These are phyloP conservation scores for Haemorhous mexicanus DNA, from an alignment of 2,113 vertebrate species.

Conservation along the genomic window DNA sequence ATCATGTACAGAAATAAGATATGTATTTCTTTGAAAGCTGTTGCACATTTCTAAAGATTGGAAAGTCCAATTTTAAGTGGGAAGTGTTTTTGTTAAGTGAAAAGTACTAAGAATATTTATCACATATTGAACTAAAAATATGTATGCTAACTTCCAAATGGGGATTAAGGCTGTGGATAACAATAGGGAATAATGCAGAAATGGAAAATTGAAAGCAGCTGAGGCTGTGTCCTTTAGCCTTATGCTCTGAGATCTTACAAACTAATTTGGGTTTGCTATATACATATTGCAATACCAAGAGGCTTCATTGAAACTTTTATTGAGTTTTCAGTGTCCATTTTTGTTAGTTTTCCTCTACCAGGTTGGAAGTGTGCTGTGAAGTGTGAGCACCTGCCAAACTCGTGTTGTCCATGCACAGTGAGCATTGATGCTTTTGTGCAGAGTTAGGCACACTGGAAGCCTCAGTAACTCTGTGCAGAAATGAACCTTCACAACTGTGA, in stretches of 20 bases:
- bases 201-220: slow-evolving; percentile 1
- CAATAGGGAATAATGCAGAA: neutral
- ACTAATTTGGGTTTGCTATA: neutral
- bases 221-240: neutral
- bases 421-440: neutral
- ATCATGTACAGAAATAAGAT: neutral
- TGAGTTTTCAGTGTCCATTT: neutral
- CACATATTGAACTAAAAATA: neutral
- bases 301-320: neutral
- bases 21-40: neutral
- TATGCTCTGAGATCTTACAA: neutral
- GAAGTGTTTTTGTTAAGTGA: neutral
- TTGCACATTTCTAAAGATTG: neutral
- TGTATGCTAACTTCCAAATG: neutral
- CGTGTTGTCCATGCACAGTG: neutral
- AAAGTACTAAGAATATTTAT: neutral
- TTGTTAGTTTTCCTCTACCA: neutral
- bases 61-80: neutral
- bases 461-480: neutral
- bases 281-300: neutral
- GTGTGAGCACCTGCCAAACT: neutral
- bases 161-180: neutral
- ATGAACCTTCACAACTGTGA: neutral
- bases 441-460: neutral
- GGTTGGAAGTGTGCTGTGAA: neutral